Evolutionary conservation across 2,888 invertebrate species (phyloP).

Genomic region (Microchrysa polita): DNA sequence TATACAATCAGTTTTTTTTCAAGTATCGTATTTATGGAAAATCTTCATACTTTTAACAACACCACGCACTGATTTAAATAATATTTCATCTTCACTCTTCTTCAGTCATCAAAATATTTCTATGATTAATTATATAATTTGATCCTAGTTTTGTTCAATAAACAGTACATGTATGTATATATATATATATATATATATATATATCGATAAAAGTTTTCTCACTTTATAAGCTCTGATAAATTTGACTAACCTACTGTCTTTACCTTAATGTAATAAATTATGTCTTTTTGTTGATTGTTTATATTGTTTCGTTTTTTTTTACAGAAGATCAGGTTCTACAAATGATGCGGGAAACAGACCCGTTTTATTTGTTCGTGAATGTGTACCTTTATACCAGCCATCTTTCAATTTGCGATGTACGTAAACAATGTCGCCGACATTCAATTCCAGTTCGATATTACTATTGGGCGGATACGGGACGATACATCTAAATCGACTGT

Average conservation of each 20-base stretch:
- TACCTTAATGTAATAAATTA: background rate
- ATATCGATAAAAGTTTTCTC: background rate
- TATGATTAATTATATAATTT: too few relatives aligned
- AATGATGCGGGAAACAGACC: slow-evolving; percentile 96
- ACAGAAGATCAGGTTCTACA: slow-evolving; percentile 73
- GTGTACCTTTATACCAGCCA: slow-evolving; percentile 95
- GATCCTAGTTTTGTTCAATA: too few relatives aligned
- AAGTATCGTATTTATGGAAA: too few relatives aligned
- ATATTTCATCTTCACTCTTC: too few relatives aligned
- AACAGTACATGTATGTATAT: background rate
- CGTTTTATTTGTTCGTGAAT: slow-evolving; percentile 88
- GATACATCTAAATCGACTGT: slow-evolving; percentile 82
- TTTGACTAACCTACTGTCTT: background rate
- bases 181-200: slow-evolving; percentile 5
- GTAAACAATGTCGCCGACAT: slow-evolving; percentile 89
- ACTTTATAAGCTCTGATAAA: slow-evolving; percentile 34
- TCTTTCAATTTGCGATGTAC: slow-evolving; percentile 93
- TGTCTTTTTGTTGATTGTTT: background rate
- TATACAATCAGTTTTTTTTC: too few relatives aligned
- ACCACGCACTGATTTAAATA: too few relatives aligned
- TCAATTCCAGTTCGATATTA: slow-evolving; percentile 89
- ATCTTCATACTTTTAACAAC: too few relatives aligned
- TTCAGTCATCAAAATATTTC: too few relatives aligned
- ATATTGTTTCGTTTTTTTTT: slow-evolving; percentile 21
- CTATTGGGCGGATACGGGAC: slow-evolving; percentile 95